Evolutionary conservation across 2,888 invertebrate genomes (phyloP).

Genomic region (Spodoptera picta): DNA sequence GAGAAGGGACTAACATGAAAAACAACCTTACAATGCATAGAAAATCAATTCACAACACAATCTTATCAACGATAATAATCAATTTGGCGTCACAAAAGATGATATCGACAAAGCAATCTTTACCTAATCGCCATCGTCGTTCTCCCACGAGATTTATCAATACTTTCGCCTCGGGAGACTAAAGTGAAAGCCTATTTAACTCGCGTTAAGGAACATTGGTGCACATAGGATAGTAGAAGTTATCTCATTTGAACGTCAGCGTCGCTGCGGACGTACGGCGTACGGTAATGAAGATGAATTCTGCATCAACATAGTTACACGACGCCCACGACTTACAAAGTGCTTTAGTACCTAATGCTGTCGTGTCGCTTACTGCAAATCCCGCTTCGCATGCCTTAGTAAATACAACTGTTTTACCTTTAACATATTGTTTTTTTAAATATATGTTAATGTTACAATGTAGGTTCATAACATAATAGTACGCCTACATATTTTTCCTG

Average conservation of each 20-base stretch:
- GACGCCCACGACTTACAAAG: conserved; percentile 45
- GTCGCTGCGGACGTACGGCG: conserved; percentile 1
- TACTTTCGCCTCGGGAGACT: conserved; percentile 60
- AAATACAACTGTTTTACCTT: too few relatives aligned
- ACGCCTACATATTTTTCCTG: too few relatives aligned
- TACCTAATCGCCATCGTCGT: conserved; percentile 19
- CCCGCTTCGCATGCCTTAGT: conserved; percentile 16
- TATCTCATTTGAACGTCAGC: conserved; percentile 49
- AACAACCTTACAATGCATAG: conserved; percentile 4
- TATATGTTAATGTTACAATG: too few relatives aligned
- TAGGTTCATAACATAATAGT: too few relatives aligned
- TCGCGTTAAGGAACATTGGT: conserved; percentile 45
- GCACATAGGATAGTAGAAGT: conserved; percentile 32
- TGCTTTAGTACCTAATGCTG: conserved; percentile 14
- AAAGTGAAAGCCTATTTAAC: conserved; percentile 64
- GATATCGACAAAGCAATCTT: conserved; percentile 37
- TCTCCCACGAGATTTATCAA: conserved; percentile 43
- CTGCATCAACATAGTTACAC: conserved; percentile 42
- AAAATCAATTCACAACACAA: conserved; percentile 28
- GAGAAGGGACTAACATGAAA: too few relatives aligned
- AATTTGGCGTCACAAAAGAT: conserved; percentile 37
- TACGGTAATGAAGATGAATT: conserved; percentile 51
- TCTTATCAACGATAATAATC: conserved; percentile 28
- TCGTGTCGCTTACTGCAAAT: conserved; percentile 33
- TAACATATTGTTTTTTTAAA: too few relatives aligned